Evolutionary conservation across 2,888 invertebrate species (phyloP).

Genomic region (Ormyrus thymus): DNA sequence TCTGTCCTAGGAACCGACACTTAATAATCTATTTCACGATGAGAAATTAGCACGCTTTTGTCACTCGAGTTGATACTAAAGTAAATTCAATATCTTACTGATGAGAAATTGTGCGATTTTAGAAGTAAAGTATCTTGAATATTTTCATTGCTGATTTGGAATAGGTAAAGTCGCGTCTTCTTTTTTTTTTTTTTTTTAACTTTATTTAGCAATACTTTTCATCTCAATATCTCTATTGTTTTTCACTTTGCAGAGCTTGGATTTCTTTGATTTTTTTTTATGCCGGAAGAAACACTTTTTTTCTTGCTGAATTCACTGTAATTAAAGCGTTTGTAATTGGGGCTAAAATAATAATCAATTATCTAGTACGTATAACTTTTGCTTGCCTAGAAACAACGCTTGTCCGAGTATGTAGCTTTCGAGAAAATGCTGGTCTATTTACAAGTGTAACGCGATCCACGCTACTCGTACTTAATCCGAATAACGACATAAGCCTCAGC

Average conservation of each 20-base stretch:
- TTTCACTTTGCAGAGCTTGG: constrained; percentile 45
- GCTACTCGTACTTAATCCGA: constrained; percentile 42
- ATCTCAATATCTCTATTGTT: constrained; percentile 22
- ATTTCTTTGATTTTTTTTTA: constrained; percentile 41
- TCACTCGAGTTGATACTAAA: constrained; percentile 43
- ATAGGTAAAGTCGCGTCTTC: constrained; percentile 4
- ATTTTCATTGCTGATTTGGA: neutral
- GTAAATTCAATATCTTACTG: constrained; percentile 23
- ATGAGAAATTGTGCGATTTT: constrained; percentile 4
- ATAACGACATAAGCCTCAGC: constrained; percentile 45
- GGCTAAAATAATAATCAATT: constrained; percentile 45
- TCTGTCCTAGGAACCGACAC: constrained; percentile 46
- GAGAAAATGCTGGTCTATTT: constrained; percentile 40
- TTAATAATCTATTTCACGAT: constrained; percentile 48
- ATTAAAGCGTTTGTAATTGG: constrained; percentile 48
- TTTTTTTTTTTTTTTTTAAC: constrained; percentile 8
- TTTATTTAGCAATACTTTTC: constrained; percentile 35
- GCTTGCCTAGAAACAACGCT: constrained; percentile 55
- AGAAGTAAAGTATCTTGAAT: neutral
- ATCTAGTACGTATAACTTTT: constrained; percentile 41
- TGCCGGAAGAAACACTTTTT: constrained; percentile 34
- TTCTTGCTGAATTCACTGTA: constrained; percentile 46
- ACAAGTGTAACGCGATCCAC: constrained; percentile 42
- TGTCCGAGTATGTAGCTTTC: constrained; percentile 50
- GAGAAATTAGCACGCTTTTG: constrained; percentile 53